Conservation (phyloP, 2,113 vertebrate species). For the Sturnira hondurensis region DNA sequence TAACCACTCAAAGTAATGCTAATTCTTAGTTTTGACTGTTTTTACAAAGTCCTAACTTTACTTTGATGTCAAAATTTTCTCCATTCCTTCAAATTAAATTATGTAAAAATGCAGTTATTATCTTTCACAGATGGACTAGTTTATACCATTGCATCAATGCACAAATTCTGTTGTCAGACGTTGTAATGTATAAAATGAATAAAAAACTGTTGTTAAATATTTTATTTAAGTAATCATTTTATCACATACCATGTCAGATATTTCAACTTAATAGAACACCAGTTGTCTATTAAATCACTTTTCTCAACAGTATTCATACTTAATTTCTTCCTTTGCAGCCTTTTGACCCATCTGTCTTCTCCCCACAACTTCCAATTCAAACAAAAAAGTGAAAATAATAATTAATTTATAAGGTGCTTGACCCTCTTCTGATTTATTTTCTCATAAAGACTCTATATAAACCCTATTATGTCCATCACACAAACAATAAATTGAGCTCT, state of each 20-base stretch:
- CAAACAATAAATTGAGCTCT: background rate
- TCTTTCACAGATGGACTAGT: background rate
- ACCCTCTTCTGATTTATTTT: background rate
- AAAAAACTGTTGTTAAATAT: background rate
- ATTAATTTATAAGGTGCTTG: background rate
- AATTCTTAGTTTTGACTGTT: background rate
- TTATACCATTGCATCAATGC: background rate
- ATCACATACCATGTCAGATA: slow-evolving; percentile 14
- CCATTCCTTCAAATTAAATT: background rate
- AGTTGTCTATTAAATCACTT: slow-evolving; percentile 15
- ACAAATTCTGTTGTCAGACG: background rate
- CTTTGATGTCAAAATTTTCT: background rate
- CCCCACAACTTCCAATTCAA: background rate
- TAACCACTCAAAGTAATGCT: background rate
- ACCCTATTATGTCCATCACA: background rate
- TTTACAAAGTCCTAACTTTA: background rate
- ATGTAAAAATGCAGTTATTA: background rate
- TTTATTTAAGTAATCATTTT: background rate
- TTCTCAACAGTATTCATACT: background rate
- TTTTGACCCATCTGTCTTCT: background rate
- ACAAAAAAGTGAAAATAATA: background rate
- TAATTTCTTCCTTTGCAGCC: background rate
- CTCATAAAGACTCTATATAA: background rate
- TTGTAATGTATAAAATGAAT: background rate
- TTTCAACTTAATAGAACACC: background rate